Evolutionary conservation across 2,888 invertebrate genomes (phyloP), one percentile per base, ranked within the genome.

Genomic region (Lithophane ornitopus): DNA sequence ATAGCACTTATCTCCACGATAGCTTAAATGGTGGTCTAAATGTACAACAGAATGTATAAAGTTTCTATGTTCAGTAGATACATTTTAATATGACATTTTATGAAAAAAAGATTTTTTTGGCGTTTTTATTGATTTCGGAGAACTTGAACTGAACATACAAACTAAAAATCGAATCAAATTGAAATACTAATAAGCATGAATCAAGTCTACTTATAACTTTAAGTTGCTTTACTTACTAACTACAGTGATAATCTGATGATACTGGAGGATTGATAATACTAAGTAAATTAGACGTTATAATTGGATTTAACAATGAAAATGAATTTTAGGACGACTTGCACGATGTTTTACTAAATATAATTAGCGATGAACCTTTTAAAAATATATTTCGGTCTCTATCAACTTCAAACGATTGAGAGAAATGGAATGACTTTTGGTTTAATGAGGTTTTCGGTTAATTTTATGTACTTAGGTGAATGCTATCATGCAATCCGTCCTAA

Each of bases 1-100:
- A 56, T 71, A 71, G 82, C 82, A 82, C n/a, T 74, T 80, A 84
- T 77, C 82, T 73, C 81, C 68, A 71, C 28, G 34, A 41, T 3
- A 68, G 46, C 56, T 19, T 44, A 63, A 12, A 69, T 44, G 44
- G 44, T 81, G 58, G 44, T 67, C 52, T 81, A 65, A 62, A 22
- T 62, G 59, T n/a, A 46, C 56, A 71, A 69, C 14, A 68, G 39
- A 70, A 70, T 52, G 54, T 72, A 54, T 56, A 74, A 67, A 68
- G 52, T 65, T 77, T 81, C 26, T 73, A 69, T 71, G 59, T 62
- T 74, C 73, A 69, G 67, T 65, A n/a, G 2, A n/a, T 41, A n/a
- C 6, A 52, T 56, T 71, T 49, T 7, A 6, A 54, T n/a, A 41
- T 41, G 34, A 54, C 4, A 28, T 80, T n/a, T 49, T 8, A 59